These are phyloP conservation scores for Hycleus cichorii DNA, from an alignment of 1,140 invertebrate species.

Conservation along the genomic window DNA sequence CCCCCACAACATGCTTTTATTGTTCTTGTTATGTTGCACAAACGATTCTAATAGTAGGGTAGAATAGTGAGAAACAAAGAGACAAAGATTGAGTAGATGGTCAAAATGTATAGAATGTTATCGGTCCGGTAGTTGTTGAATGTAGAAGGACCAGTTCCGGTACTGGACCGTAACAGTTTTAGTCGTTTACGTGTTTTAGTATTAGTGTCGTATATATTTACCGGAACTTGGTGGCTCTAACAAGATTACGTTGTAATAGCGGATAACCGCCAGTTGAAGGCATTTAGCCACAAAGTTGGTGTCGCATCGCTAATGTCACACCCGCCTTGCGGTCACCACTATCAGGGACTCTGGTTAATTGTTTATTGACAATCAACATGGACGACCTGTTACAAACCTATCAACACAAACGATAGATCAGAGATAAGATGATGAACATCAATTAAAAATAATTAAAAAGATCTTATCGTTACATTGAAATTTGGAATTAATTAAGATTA, in stretches of 20 bases:
- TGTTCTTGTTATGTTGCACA: not conserved
- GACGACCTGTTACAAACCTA: not conserved
- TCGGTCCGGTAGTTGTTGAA: constrained; percentile 1
- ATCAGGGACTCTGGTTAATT: constrained; percentile 16
- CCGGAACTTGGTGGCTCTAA: constrained; percentile 32
- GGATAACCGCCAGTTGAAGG: constrained; percentile 33
- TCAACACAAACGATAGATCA: too few relatives aligned
- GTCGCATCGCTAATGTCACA: constrained; percentile 22
- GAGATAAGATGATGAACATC: too few relatives aligned
- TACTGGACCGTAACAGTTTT: constrained; percentile 9
- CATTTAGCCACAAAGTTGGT: constrained; percentile 31
- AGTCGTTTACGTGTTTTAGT: not conserved
- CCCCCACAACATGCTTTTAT: not conserved
- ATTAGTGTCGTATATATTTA: constrained; percentile 21
- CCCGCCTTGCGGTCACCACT: constrained; percentile 18
- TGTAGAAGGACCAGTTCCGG: constrained; percentile 9
- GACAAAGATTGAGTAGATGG: not conserved
- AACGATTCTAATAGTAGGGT: not conserved
- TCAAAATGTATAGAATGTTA: not conserved
- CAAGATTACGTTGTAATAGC: constrained; percentile 35
- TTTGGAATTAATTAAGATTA: too few relatives aligned
- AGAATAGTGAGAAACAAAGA: not conserved
- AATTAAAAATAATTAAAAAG: too few relatives aligned
- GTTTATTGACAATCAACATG: constrained; percentile 19
- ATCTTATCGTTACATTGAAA: too few relatives aligned